Evolutionary conservation across 2,797 vertebrate species (phyloP), one percentile per base, ranked within the genome.

Genomic region (Varecia variegata): DNA sequence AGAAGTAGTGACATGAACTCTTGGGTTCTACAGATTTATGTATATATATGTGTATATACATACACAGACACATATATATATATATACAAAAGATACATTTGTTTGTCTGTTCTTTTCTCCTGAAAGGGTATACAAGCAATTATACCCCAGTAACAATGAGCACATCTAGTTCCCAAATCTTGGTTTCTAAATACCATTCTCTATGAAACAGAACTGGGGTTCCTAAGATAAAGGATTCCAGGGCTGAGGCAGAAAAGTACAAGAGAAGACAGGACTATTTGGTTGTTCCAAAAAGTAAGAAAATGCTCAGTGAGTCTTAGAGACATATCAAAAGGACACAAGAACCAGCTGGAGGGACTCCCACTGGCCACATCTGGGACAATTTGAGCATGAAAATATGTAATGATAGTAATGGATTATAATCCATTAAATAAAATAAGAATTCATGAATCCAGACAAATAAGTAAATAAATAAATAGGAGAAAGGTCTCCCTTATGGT

Each of bases 121-220:
- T 52, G 14, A 91, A 80, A 87, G 45, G 68, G 25, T 43, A 50
- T 77, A 45, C 30, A 76, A 68, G 17, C 30, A 87, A 70, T 81
- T 60, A 86, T 27, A 74, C 10, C 9, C 12, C 17, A 58, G n/a
- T 25, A 60, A 50, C 45, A 79, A 45, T 71, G 52, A 79, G 65
- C 14, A 70, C 45, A 21, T 11, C 43, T 45, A 70, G 23, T 3
- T 91, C 35, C n/a, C 52, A 62, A 70, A 88, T 70, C 52, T 82
- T 94, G 60, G 68, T 82, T 91, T 87, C 88, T 45, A 62, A 96
- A 87, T 82, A 21, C 32, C 65, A 70, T 60, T 88, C 11, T 87
- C 32, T n/a, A 23, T n/a, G 56, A 70, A 94, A 74, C 68, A 43
- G 8, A 90, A 87, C 56, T n/a, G 30, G 7, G 11, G 50, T 11